A percentile compares a stretch with the other conserved stretches of the same genome.
These are phyloP conservation scores for Brachionus rubens DNA, from an alignment of 1,140 invertebrate genomes.

Conservation along the genomic window DNA sequence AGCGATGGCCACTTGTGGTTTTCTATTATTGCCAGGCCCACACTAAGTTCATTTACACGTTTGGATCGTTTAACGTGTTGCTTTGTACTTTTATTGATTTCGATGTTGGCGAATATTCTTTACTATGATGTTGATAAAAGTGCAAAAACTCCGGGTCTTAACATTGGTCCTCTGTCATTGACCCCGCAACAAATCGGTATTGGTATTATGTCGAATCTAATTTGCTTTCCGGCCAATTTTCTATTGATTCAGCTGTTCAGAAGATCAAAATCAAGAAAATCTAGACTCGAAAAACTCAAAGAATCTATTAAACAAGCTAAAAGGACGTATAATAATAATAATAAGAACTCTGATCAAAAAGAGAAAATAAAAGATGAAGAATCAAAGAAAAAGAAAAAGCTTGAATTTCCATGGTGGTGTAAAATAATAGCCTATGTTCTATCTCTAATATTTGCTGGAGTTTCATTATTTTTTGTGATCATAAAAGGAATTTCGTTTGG, in stretches of 20 bases:
- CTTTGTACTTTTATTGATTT: slow-evolving; percentile 21
- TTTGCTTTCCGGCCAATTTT: background rate
- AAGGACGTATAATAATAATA: too few species aligned
- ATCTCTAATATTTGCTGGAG: slow-evolving; percentile 58
- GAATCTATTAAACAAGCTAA: background rate
- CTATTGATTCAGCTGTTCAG: slow-evolving; percentile 8
- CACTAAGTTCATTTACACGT: slow-evolving; percentile 39
- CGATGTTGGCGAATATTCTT: slow-evolving; percentile 34
- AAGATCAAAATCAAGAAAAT: background rate
- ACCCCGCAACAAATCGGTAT: slow-evolving; percentile 37
- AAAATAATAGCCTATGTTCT: slow-evolving; percentile 62
- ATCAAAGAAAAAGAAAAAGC: slow-evolving; percentile 42
- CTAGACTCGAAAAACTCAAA: background rate
- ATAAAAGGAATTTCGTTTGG: slow-evolving; percentile 65
- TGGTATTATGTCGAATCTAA: slow-evolving; percentile 9
- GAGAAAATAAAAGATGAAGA: background rate
- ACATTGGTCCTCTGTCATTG: background rate
- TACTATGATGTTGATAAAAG: slow-evolving; percentile 17
- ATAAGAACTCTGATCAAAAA: too few species aligned
- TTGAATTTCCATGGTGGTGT: slow-evolving; percentile 62
- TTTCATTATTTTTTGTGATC: slow-evolving; percentile 62
- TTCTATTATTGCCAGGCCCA: slow-evolving; percentile 2
- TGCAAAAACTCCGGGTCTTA: background rate
- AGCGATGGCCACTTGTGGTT: slow-evolving; percentile 44
- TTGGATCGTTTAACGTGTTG: slow-evolving; percentile 20